A percentile compares a stretch with the other conserved stretches of the same genome.
phyloP scores from a whole-genome alignment of 2,888 invertebrate genomes.

The Linnaemya tessellans region DNA sequence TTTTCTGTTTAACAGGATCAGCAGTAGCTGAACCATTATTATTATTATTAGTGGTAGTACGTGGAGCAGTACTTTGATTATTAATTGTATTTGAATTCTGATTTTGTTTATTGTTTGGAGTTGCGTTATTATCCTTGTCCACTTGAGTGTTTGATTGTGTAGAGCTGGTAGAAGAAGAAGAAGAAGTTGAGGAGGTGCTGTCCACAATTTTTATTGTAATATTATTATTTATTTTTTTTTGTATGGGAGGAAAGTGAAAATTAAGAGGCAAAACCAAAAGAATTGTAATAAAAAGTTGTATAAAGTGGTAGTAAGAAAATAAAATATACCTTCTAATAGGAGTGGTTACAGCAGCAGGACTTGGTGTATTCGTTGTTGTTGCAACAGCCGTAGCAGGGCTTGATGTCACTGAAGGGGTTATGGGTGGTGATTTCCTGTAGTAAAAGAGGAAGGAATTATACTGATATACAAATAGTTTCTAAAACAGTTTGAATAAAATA shows the following conservation, averaged over 20 bases:
- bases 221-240: background rate
- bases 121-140: slow-evolving; percentile 71
- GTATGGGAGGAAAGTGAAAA: slow-evolving; percentile 28
- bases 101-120: slow-evolving; percentile 72
- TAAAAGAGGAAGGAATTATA: slow-evolving; percentile 13
- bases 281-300: slow-evolving; percentile 19
- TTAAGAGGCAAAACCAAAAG: slow-evolving; percentile 33
- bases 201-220: slow-evolving; percentile 36
- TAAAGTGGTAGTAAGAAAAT: background rate
- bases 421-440: slow-evolving; percentile 79
- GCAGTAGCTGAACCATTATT: slow-evolving; percentile 76
- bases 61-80: slow-evolving; percentile 65
- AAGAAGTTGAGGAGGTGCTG: slow-evolving; percentile 62
- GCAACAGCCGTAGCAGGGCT: slow-evolving; percentile 74
- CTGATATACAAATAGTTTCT: background rate
- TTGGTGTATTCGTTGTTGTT: slow-evolving; percentile 75
- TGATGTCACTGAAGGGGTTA: slow-evolving; percentile 76
- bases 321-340: slow-evolving; percentile 84
- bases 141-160: slow-evolving; percentile 59
- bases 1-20: slow-evolving; percentile 85
- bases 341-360: slow-evolving; percentile 79
- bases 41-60: slow-evolving; percentile 70
- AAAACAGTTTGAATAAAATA: background rate
- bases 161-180: slow-evolving; percentile 57
- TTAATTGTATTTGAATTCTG: slow-evolving; percentile 70